These are phyloP conservation scores for Caenorhabditis uteleia DNA, from an alignment of 2,888 invertebrate genomes.

Conservation along the genomic window DNA sequence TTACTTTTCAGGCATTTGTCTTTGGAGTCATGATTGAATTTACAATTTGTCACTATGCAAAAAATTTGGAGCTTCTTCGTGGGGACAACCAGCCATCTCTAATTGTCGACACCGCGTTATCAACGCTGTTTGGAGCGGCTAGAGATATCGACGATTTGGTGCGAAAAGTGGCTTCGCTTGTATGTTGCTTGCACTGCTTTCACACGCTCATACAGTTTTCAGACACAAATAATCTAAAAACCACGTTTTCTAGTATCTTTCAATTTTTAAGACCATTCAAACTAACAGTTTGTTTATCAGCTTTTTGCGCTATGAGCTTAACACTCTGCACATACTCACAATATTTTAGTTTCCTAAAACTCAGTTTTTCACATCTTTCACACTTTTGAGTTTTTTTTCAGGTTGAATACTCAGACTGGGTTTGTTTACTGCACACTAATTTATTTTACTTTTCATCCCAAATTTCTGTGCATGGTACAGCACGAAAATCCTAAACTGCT, in stretches of 20 bases:
- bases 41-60: slow-evolving; percentile 66
- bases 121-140: slow-evolving; percentile 64
- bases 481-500: no score
- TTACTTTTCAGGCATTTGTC: slow-evolving; percentile 57
- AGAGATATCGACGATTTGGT: slow-evolving; percentile 59
- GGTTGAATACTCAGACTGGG: slow-evolving; percentile 39
- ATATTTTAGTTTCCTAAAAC: slow-evolving; percentile 4
- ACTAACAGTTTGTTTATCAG: no score
- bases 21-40: slow-evolving; percentile 69
- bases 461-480: no score
- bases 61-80: slow-evolving; percentile 61
- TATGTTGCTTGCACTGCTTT: slow-evolving; percentile 44
- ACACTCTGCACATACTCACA: no score
- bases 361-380: slow-evolving; percentile 5
- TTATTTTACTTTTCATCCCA: slow-evolving; percentile 4
- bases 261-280: no score
- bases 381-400: slow-evolving; percentile 25
- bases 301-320: no score
- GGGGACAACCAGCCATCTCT: slow-evolving; percentile 53
- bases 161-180: slow-evolving; percentile 46
- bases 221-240: slow-evolving; percentile 5
- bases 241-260: neutral
- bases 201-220: slow-evolving; percentile 36
- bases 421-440: slow-evolving; percentile 16
- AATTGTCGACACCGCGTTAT: slow-evolving; percentile 65